phyloP scores from a whole-genome alignment of 2,113 vertebrate species.

The Numenius arquata region DNA sequence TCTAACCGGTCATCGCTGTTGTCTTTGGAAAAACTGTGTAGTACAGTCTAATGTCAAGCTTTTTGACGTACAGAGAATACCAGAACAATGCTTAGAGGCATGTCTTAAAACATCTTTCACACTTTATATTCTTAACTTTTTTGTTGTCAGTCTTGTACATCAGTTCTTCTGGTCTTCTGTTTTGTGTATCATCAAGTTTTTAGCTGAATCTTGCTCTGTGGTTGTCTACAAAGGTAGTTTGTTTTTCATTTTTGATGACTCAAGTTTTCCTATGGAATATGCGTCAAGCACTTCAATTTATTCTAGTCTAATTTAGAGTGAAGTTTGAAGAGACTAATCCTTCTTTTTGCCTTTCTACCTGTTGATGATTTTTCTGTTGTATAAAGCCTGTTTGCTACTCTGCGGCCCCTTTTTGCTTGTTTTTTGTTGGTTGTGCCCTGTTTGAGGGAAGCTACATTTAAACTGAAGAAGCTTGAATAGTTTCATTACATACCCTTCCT shows the following conservation, averaged over 20 bases:
- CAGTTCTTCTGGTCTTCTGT: neutral
- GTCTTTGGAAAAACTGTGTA: neutral
- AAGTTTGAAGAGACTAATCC: neutral
- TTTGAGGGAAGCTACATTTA: neutral
- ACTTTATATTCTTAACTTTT: neutral
- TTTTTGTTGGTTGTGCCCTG: neutral
- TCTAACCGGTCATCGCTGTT: neutral
- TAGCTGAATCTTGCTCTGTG: neutral
- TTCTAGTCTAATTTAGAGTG: neutral
- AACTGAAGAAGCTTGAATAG: neutral
- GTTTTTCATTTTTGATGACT: neutral
- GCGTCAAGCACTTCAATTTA: neutral
- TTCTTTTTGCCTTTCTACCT: neutral
- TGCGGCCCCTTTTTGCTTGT: neutral
- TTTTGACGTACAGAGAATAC: neutral
- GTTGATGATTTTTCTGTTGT: neutral
- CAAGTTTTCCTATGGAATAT: neutral
- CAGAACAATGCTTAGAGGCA: neutral
- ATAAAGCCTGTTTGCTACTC: neutral
- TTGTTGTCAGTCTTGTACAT: neutral
- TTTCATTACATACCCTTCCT: neutral
- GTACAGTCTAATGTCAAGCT: neutral
- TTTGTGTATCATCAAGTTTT: neutral
- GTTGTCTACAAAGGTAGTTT: neutral
- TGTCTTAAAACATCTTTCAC: neutral